Percentiles rank a stretch among this genome's conserved stretches.
These are phyloP conservation scores for Ooceraea biroi DNA, from an alignment of 1,140 invertebrate genomes.

Conservation along the genomic window DNA sequence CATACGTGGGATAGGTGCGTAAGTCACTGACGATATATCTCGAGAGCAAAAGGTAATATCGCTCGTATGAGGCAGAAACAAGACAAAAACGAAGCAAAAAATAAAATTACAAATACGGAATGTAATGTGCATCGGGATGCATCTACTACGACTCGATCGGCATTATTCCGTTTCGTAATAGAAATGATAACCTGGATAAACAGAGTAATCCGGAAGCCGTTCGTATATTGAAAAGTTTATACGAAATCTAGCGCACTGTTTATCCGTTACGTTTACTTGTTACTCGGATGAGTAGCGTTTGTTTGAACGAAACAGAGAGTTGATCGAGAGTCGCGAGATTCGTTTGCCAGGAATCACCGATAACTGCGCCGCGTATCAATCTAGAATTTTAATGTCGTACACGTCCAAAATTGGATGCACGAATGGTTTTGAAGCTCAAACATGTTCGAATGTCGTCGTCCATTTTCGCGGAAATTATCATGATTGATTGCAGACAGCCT, in stretches of 20 bases:
- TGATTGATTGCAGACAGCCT: conserved; percentile 40
- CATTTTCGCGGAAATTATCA: conserved; percentile 43
- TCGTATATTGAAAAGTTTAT: background rate
- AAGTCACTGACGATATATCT: background rate
- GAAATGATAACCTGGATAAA: background rate
- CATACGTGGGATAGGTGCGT: background rate
- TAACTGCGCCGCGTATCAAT: conserved; percentile 33
- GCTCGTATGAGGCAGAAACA: too few species aligned
- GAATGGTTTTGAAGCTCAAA: conserved; percentile 11
- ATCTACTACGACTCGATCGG: background rate
- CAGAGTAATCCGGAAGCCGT: background rate
- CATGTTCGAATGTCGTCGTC: conserved; percentile 8
- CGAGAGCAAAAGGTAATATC: conserved; percentile 16
- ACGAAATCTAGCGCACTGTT: conserved; percentile 6
- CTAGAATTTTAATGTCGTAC: conserved; percentile 41
- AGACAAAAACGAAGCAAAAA: background rate
- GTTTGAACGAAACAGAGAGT: conserved; percentile 27
- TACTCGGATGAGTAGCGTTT: background rate
- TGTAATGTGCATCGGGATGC: background rate
- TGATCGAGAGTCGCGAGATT: conserved; percentile 18
- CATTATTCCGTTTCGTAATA: conserved; percentile 10
- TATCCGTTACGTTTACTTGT: background rate
- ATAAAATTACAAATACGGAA: background rate
- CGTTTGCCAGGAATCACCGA: conserved; percentile 22
- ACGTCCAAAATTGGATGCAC: conserved; percentile 35